Base-by-base conservation (phyloP, 2,113 vertebrate genomes). In the Pithys albifrons region DNA sequence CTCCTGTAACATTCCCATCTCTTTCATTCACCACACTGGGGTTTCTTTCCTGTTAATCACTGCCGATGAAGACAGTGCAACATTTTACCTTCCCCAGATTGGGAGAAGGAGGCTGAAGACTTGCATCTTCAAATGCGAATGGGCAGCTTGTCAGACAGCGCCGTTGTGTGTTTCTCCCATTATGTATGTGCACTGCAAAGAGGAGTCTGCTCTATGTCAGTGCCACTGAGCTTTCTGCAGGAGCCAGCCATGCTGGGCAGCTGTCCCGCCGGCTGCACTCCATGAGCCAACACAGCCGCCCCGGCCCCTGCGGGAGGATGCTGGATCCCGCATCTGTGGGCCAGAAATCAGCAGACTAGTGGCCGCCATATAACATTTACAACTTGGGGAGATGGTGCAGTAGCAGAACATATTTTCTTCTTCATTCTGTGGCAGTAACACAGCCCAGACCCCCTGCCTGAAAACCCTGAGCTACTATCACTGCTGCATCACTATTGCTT, bases 131-230 rank as follows among this genome's bases (percentile, higher is more conserved):
- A 0, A 0, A 14, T 2, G 35, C 70, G 57, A 88, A 66, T 0
- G 14, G 70, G 31, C 69, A 79, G 49, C 62, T 62, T 39, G 91
- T 82, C 92, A 94, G 78, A 49, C 55, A 85, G 75, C 0, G 0
- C 41, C 3, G 1, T 28, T 9, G 43, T 55, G 79, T 29, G 46
- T 7, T 70, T 45, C 73, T 87, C 52, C 61, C 5, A 0, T 31
- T 55, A 18, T 0, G 33, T 2, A 12, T 14, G 25, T 8, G 78
- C 14, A 61, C 27, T 0, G 0, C 69, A 37, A 6, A 0, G 0
- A 54, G 55, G 43, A 72, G 54, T 12, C 84, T 27, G 66, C 73
- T 76, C 52, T 13, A 1, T 28, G 10, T 49, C 91, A n/a, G 41
- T 49, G 84, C 69, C 87, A 46, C 76, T 1, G 61, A 71, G 65